Conservation (phyloP, 2,888 invertebrate genomes). For the Hyppa rectilinea region DNA sequence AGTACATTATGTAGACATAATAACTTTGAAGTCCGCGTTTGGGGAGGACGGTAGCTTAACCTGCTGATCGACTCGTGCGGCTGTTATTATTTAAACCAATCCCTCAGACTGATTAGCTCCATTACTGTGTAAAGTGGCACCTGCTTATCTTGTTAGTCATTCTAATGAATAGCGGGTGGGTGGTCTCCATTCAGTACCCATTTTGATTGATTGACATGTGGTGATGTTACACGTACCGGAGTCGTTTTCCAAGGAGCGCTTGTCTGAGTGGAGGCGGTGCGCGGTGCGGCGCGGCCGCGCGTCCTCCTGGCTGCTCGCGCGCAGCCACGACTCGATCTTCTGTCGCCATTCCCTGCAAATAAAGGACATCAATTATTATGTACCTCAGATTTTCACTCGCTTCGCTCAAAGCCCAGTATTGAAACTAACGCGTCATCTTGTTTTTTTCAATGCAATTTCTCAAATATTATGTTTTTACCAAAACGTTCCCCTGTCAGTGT, state of each 20-base stretch:
- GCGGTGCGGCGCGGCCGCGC: conserved; percentile 92
- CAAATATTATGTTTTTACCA: background rate
- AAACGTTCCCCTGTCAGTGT: background rate
- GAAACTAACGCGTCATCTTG: background rate
- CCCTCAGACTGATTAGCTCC: background rate
- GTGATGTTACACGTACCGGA: conserved; percentile 90
- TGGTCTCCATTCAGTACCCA: too few relatives aligned
- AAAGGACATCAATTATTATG: background rate
- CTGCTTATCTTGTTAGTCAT: background rate
- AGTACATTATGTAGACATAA: background rate
- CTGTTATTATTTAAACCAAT: too few relatives aligned
- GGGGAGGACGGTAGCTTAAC: too few relatives aligned
- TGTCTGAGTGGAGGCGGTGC: conserved; percentile 91
- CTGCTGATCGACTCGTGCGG: too few relatives aligned
- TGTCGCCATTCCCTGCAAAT: conserved; percentile 94
- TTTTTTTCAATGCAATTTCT: background rate
- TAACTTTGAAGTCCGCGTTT: background rate
- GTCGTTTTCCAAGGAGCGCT: conserved; percentile 96
- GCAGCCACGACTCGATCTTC: conserved; percentile 97
- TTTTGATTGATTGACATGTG: too few relatives aligned
- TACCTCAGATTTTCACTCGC: too few relatives aligned
- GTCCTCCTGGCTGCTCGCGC: conserved; percentile 96
- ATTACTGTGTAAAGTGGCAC: background rate
- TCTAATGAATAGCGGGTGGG: background rate
- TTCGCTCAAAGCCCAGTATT: too few relatives aligned